Evolutionary conservation across 1,140 invertebrate genomes (phyloP).

Genomic region (Temnothorax longispinosus): DNA sequence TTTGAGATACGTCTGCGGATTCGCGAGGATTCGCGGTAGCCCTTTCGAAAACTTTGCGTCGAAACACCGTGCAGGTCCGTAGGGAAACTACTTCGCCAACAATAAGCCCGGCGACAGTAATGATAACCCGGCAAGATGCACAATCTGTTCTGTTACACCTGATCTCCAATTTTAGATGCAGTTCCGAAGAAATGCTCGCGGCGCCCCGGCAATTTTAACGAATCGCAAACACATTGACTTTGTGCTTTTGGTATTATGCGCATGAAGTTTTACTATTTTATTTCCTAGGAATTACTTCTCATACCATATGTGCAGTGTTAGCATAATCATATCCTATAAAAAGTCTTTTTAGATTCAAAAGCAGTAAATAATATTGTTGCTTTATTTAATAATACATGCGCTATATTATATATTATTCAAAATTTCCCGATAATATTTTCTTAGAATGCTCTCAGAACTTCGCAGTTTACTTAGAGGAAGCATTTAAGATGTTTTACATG

Average conservation of each 20-base stretch:
- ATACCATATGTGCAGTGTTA: neutral
- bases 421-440: neutral
- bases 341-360: neutral
- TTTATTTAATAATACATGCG: neutral
- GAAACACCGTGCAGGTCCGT: conserved; percentile 8
- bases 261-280: neutral
- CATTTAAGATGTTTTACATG: neutral
- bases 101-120: conserved; percentile 49
- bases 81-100: conserved; percentile 57
- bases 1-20: conserved; percentile 51
- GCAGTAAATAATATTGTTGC: neutral
- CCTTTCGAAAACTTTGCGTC: conserved; percentile 55
- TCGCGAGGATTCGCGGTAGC: conserved; percentile 40
- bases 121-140: conserved; percentile 48
- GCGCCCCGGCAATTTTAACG: neutral
- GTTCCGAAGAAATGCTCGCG: neutral
- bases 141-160: conserved; percentile 21
- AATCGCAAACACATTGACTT: no score
- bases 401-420: neutral
- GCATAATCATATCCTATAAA: neutral
- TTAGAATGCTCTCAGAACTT: neutral
- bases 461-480: neutral
- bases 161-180: conserved; percentile 62
- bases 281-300: neutral
- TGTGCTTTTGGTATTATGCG: neutral